These are phyloP conservation scores for Tinamus guttatus DNA, from an alignment of 2,113 vertebrate species.

Conservation along the genomic window DNA sequence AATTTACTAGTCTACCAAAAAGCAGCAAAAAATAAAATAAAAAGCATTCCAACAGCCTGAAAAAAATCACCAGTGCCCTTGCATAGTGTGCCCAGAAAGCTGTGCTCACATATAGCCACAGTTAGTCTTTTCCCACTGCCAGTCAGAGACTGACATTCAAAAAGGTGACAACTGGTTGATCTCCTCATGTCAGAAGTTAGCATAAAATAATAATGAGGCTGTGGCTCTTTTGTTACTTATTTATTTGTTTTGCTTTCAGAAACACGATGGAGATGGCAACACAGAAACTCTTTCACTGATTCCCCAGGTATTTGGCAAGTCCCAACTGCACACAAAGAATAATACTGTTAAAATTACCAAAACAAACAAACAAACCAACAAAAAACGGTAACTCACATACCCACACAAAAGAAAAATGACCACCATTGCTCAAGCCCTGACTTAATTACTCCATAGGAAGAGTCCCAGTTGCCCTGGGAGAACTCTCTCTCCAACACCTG, in stretches of 20 bases:
- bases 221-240: not conserved
- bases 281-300: not conserved
- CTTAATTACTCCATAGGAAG: not conserved
- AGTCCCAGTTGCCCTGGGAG: not conserved
- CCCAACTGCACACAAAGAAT: not conserved
- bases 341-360: not conserved
- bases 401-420: no score
- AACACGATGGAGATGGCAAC: not conserved
- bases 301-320: not conserved
- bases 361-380: no score
- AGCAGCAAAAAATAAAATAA: not conserved
- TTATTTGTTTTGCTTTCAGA: not conserved
- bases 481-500: not conserved
- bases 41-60: slow-evolving; percentile 66
- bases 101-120: slow-evolving; percentile 19
- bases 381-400: no score
- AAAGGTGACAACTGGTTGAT: slow-evolving; percentile 64
- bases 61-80: slow-evolving; percentile 64
- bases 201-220: slow-evolving; percentile 72
- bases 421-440: not conserved
- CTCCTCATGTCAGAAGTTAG: slow-evolving; percentile 67
- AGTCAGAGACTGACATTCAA: slow-evolving; percentile 39
- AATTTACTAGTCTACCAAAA: slow-evolving; percentile 65
- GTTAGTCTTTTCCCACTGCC: slow-evolving; percentile 36
- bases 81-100: slow-evolving; percentile 31